Evolutionary conservation across 2,113 vertebrate genomes (phyloP).

Genomic region (Thalassarche chlororhynchos): DNA sequence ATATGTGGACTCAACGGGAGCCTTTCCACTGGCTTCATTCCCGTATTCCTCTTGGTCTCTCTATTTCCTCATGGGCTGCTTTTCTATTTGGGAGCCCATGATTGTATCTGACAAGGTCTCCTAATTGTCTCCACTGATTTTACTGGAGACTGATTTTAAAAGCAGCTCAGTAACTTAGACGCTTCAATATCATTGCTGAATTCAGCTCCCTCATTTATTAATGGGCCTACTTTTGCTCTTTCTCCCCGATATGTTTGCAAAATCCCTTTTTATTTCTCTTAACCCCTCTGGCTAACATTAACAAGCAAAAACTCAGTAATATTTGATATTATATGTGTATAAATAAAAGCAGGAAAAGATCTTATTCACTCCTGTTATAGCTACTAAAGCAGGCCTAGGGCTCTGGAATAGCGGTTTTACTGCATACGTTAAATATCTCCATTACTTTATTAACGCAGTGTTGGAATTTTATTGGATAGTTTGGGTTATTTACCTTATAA

Average conservation of each 20-base stretch:
- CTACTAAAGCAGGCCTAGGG: constrained; percentile 63
- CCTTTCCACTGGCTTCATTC: not conserved
- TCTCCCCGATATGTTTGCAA: constrained; percentile 16
- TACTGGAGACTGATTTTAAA: constrained; percentile 45
- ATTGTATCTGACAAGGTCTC: constrained; percentile 36
- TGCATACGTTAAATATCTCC: constrained; percentile 38
- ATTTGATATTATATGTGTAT: constrained; percentile 63
- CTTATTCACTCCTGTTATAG: constrained; percentile 48
- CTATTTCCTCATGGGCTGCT: constrained; percentile 3
- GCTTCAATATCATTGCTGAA: not conserved
- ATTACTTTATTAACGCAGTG: constrained; percentile 41
- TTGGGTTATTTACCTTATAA: constrained; percentile 66
- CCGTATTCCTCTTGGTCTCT: not conserved
- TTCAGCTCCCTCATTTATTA: constrained; percentile 38
- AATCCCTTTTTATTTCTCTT: constrained; percentile 27
- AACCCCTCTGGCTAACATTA: constrained; percentile 57
- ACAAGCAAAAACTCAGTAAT: constrained; percentile 52
- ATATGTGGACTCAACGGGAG: not conserved
- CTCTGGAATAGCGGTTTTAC: constrained; percentile 49
- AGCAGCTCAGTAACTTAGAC: constrained; percentile 19
- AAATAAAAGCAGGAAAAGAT: constrained; percentile 53
- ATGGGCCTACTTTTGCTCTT: constrained; percentile 15
- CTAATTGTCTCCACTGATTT: constrained; percentile 24
- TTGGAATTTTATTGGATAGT: constrained; percentile 48
- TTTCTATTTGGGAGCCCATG: constrained; percentile 30